Base-by-base conservation (phyloP, 1,140 invertebrate genomes). In the Aphis gossypii region DNA sequence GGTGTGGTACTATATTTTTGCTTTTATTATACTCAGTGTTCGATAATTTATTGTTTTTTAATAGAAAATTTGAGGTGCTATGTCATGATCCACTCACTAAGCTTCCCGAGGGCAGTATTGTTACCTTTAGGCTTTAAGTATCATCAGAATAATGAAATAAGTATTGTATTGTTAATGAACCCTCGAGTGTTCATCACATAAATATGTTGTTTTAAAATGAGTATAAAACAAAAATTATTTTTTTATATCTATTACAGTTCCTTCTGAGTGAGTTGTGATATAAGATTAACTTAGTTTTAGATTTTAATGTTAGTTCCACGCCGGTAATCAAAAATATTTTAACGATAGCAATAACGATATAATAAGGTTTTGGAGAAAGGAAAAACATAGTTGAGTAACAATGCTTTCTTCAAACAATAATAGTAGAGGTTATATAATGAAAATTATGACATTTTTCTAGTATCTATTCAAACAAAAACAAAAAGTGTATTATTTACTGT, bases 41-140 rank as follows among this genome's bases (percentile, higher is more conserved):
- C 76, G 30, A 92, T 93, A 54, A 93, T 93, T 93, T 93, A 93
- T 93, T 93, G 20, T 83, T 84, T 93, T 86, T 41, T 93, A 56
- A 93, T 84, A 93, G 44, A 93, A 93, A 93, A 35, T 11, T 54
- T 92, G 35, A 84, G 46, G 21, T 93, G 46, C 60, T 35, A 41
- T 93, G 35, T 14, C 41, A 30, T n/a, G 44, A 84, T 54, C 56
- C n/a, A 83, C 44, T 84, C 18, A 84, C 35, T 44, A 41, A 92
- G 44, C 30, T 83, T n/a, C 91, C 48, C 76, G n/a, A 90, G 25
- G 91, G 68, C 46, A 23, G 48, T 92, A 38, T 83, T 48, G 51
- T 51, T 84, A 83, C 9, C 25, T 84, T 76, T 35, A 54, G 48
- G 9, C 60, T 14, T 68, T 83, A 54, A 30, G 35, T 93, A 54